Evolutionary conservation across 2,113 vertebrate species (phyloP).

Genomic region (Phainopepla nitens): DNA sequence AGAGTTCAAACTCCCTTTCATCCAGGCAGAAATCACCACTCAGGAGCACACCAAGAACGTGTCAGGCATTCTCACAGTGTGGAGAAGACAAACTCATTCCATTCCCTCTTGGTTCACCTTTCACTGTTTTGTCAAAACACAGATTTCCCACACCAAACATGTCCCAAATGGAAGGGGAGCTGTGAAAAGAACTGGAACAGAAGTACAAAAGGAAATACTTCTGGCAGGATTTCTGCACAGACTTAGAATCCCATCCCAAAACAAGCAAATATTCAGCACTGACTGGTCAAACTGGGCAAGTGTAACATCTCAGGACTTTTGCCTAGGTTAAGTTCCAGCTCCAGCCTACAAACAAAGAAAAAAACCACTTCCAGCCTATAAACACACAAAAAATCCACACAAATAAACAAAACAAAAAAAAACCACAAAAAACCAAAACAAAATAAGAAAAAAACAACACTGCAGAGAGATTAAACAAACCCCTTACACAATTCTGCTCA

Average conservation of each 20-base stretch:
- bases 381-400: neutral
- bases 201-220: neutral
- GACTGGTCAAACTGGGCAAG: neutral
- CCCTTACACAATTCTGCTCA: neutral
- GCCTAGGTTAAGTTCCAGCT: neutral
- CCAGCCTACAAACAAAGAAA: neutral
- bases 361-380: neutral
- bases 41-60: neutral
- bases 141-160: neutral
- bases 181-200: neutral
- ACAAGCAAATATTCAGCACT: neutral
- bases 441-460: neutral
- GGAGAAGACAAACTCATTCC: neutral
- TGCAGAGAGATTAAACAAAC: neutral
- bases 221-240: neutral
- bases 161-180: neutral
- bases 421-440: neutral
- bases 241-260: neutral
- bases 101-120: neutral
- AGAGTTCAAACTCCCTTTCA: neutral
- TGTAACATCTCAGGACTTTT: neutral
- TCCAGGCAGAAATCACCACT: neutral
- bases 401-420: too few relatives aligned
- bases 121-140: conserved; percentile 1
- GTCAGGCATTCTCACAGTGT: neutral